phyloP scores from a whole-genome alignment of 2,888 invertebrate species.

The Carcina quercana region DNA sequence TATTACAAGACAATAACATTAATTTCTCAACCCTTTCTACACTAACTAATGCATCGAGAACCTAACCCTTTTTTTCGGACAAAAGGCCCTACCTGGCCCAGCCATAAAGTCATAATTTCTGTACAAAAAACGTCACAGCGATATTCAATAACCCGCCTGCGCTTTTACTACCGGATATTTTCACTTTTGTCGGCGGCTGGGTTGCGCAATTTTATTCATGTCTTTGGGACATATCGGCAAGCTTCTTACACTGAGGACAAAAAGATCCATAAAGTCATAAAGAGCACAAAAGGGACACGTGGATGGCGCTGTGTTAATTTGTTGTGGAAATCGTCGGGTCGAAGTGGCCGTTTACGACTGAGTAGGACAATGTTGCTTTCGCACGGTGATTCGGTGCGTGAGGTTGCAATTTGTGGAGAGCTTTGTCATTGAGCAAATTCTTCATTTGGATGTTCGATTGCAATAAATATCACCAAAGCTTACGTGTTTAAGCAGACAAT shows the following conservation, averaged over 20 bases:
- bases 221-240: conserved; percentile 14
- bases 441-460: no score
- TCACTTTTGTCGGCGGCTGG: conserved; percentile 62
- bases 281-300: conserved; percentile 60
- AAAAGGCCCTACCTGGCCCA: conserved; percentile 3
- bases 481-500: no score
- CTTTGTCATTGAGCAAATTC: no score
- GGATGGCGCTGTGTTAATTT: conserved; percentile 60
- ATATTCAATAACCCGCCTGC: conserved; percentile 27
- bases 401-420: conserved; percentile 2
- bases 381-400: conserved; percentile 1
- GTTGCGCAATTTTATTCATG: conserved; percentile 41
- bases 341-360: no score
- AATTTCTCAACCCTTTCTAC: no score
- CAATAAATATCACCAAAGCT: no score
- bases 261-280: conserved; percentile 43
- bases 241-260: conserved; percentile 29
- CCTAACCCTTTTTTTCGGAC: conserved; percentile 25
- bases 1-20: no score
- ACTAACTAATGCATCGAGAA: background rate
- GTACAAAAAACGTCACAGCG: conserved; percentile 27
- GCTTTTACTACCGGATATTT: conserved; percentile 55
- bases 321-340: conserved; percentile 44
- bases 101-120: conserved; percentile 17
- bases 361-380: no score